phyloP scores from a whole-genome alignment of 2,797 vertebrate genomes.

The Sphaeramia orbicularis region DNA sequence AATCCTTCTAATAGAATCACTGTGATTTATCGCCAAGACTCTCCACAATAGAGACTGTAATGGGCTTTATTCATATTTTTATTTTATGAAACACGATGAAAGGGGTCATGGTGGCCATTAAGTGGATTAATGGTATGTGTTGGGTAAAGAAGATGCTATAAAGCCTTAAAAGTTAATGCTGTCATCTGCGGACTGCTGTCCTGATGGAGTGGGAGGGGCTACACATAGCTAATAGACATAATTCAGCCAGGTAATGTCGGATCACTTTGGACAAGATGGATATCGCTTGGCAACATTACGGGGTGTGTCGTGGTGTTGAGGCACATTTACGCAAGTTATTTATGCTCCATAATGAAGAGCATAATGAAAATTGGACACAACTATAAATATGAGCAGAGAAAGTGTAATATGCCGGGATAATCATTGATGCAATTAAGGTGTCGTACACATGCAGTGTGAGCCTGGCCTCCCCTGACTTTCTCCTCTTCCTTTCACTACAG shows the following conservation, averaged over 20 bases:
- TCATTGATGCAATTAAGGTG: slow-evolving; percentile 86
- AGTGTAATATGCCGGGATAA: slow-evolving; percentile 81
- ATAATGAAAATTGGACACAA: slow-evolving; percentile 90
- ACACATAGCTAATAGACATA: slow-evolving; percentile 82
- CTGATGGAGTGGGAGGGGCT: slow-evolving; percentile 81
- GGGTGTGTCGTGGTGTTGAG: slow-evolving; percentile 71
- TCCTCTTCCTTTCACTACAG: slow-evolving; percentile 60
- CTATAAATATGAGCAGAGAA: slow-evolving; percentile 86
- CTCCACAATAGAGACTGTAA: slow-evolving; percentile 85
- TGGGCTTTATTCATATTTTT: slow-evolving; percentile 88
- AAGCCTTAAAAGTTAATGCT: slow-evolving; percentile 87
- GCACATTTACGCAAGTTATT: slow-evolving; percentile 88
- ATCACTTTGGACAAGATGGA: slow-evolving; percentile 84
- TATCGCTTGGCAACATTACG: slow-evolving; percentile 83
- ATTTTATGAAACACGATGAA: slow-evolving; percentile 89
- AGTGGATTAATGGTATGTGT: slow-evolving; percentile 84
- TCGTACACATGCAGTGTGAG: slow-evolving; percentile 77
- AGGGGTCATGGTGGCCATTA: slow-evolving; percentile 87
- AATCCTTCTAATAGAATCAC: slow-evolving; percentile 81
- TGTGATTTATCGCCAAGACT: slow-evolving; percentile 78
- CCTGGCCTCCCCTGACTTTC: slow-evolving; percentile 63
- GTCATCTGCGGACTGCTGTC: slow-evolving; percentile 76
- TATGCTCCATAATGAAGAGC: slow-evolving; percentile 87
- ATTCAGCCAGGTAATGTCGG: slow-evolving; percentile 86
- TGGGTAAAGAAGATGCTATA: slow-evolving; percentile 88